Evolutionary conservation across 2,888 invertebrate species (phyloP), one percentile per base, ranked within the genome.

Genomic region (Onthophagus sagittarius): DNA sequence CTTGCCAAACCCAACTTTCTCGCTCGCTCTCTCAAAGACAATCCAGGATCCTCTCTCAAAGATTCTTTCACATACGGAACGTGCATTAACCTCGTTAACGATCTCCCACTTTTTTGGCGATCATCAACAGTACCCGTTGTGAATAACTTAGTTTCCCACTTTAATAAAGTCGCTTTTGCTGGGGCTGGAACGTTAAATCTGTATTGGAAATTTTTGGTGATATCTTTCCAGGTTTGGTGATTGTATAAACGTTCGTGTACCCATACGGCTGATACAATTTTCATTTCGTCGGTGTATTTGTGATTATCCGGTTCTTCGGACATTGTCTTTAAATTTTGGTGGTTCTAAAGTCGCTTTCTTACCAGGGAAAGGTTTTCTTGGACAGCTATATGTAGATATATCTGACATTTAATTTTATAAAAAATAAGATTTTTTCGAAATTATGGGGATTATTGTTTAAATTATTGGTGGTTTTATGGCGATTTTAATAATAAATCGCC

Each of bases 211-310:
- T 87, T 85, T 33, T 82, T 81, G 76, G 84, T 85, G 69, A 87
- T 85, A 83, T 87, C 80, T 73, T 80, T 80, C 80, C 78, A 80
- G 32, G 82, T 81, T 75, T 83, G 82, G 72, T 80, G 83, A 9
- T 86, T 85, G 73, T 81, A 81, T 69, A 83, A 82, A 69, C 86
- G 83, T 79, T 87, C 87, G 74, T 87, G 87, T 31, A 87, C 86
- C 87, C 87, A 87, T 15, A 86, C 87, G 0, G 87, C 87, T 0
- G 87, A 83, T 31, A 87, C 84, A 13, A 87, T 80, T 76, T 86
- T 83, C 79, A 87, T 85, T 76, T 87, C 87, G 69, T 86, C 83
- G 1, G 84, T 85, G 72, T 82, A 83, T 74, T 77, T 79, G 73
- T 72, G 75, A 63, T 74, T 75, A 70, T 76, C 74, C 71, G 76